Evolutionary conservation across 1,140 invertebrate genomes (phyloP).

Genomic region (Gryon sp.): DNA sequence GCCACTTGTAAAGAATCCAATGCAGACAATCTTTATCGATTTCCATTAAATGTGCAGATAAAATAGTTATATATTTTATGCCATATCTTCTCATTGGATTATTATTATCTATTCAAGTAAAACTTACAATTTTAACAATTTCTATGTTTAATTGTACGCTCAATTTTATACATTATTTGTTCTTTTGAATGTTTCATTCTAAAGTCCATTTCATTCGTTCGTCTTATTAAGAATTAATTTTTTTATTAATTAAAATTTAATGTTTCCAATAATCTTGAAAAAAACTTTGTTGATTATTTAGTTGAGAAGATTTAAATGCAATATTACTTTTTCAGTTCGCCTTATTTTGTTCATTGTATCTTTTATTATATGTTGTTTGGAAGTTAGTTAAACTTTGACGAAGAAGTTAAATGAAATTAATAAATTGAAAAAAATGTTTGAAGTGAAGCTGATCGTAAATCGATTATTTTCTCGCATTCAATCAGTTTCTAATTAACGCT

Average conservation of each 20-base stretch:
- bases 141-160: too few species aligned
- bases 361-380: too few species aligned
- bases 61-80: slow-evolving; percentile 5
- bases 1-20: slow-evolving; percentile 36
- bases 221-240: too few species aligned
- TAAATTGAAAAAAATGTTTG: slow-evolving; percentile 58
- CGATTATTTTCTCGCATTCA: slow-evolving; percentile 72
- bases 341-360: slow-evolving; percentile 57
- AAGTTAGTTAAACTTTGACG: too few species aligned
- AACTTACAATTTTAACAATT: too few species aligned
- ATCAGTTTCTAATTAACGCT: slow-evolving; percentile 75
- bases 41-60: slow-evolving; percentile 12
- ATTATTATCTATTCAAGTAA: too few species aligned
- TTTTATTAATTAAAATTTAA: too few species aligned
- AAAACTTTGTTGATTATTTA: too few species aligned
- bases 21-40: slow-evolving; percentile 39
- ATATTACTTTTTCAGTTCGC: slow-evolving; percentile 37
- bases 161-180: too few species aligned
- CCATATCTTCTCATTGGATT: slow-evolving; percentile 7
- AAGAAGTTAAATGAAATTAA: slow-evolving; percentile 59
- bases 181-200: too few species aligned
- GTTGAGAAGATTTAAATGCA: slow-evolving; percentile 23
- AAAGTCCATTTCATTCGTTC: too few species aligned
- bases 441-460: slow-evolving; percentile 69
- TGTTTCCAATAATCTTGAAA: too few species aligned